Base-by-base conservation (phyloP, 1,140 invertebrate genomes). In the Holotrichia oblita region DNA sequence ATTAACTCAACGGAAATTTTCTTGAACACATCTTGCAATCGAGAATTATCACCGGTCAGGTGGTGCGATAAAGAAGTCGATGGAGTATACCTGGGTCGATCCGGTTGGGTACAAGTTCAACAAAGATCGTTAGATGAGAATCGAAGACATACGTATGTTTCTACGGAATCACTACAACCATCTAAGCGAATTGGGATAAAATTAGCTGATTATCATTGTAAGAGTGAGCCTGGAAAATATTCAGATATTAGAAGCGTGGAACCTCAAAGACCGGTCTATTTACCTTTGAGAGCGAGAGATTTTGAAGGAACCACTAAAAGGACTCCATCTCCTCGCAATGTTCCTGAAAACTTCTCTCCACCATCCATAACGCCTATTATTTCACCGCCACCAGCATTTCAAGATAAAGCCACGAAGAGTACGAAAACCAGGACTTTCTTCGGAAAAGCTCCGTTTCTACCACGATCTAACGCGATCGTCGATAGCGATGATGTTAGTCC, bases 31-130 rank as follows among this genome's bases (percentile, higher is more conserved):
- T 85, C 84, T 48, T 88, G 86, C 79, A 88, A 88, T 79, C 84
- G 90, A 8, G 90, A 91, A 81, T 83, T 91, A 27, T 91, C 90
- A 0, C 90, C 90, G 6, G 90, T 91, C 2, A 86, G 90, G 78
- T 91, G 90, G 90, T 90, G 89, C 83, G 90, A 91, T 79, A 84
- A 88, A 3, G 90, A 91, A 81, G 90, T 91, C 0, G 89, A 91
- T 80, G 90, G 90, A 3, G 90, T 91, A 6, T 91, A 90, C 80
- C 80, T 91, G 6, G 89, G 89, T 0, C 85, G 89, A 76, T 91
- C 90, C 0, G 90, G 90, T 3, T 90, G 90, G 90, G 90, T 90
- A 85, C 90, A 91, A 79, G 90, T 91, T 0, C 90, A 91, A 77
- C 90, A 91, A 76, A 83, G 89, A 22, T 91, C 90, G 0, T 80